Base-by-base conservation (phyloP, 2,888 invertebrate genomes). In the Zygothrica quintamaculata region DNA sequence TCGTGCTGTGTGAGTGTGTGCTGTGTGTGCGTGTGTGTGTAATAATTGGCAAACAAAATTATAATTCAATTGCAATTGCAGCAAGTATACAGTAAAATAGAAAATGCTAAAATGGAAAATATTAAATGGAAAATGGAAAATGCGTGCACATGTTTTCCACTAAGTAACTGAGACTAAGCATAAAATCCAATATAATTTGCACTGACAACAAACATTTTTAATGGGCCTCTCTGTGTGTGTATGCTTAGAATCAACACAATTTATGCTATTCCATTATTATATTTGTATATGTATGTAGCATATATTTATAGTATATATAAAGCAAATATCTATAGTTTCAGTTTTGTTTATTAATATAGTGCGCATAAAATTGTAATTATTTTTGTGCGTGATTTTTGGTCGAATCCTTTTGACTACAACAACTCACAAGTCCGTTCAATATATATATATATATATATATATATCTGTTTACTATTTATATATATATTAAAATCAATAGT, bases 381-480 rank as follows among this genome's bases (percentile, higher is more conserved):
- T 68, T n/a, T 31, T 34, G 79, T 68, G 73, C 82, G 82, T 82
- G 82, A 79, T 79, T 81, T 84, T 81, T 72, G 81, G 81, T 65
- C 44, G 53, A 76, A 74, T 69, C 36, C 15, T 34, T n/a, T n/a
- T n/a, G n/a, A n/a, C n/a, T n/a, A n/a, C n/a, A n/a, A n/a, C n/a
- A n/a, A n/a, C n/a, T n/a, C n/a, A n/a, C n/a, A n/a, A n/a, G n/a
- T n/a, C n/a, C n/a, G n/a, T n/a, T n/a, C n/a, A n/a, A n/a, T n/a
- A n/a, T n/a, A n/a, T n/a, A n/a, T n/a, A n/a, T n/a, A n/a, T n/a
- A n/a, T n/a, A n/a, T n/a, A n/a, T n/a, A n/a, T n/a, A n/a, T n/a
- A n/a, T n/a, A n/a, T n/a, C n/a, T n/a, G n/a, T n/a, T n/a, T n/a
- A n/a, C n/a, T n/a, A n/a, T n/a, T n/a, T n/a, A n/a, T n/a, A n/a